Conservation (phyloP, 2,797 vertebrate genomes). For the Jordanella pulchra region DNA sequence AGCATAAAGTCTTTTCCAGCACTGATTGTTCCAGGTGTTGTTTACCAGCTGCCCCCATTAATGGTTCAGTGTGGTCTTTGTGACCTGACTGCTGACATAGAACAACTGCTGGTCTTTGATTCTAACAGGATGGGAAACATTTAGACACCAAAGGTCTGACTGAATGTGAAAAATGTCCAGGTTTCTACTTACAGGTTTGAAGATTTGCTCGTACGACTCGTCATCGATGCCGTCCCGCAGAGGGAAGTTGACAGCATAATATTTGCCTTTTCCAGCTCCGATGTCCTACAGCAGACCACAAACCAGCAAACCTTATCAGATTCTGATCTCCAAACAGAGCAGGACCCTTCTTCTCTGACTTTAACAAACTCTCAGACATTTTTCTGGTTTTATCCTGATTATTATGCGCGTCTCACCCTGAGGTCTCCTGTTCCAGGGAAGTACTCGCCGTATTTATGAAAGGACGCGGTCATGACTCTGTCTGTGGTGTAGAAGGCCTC, state of each 20-base stretch:
- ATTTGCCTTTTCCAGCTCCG: constrained; percentile 93
- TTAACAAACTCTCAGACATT: neutral
- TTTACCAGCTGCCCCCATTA: too few relatives aligned
- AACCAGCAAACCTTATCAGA: neutral
- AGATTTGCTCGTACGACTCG: constrained; percentile 90
- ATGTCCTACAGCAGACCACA: constrained; percentile 81
- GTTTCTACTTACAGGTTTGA: constrained; percentile 87
- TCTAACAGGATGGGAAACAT: too few relatives aligned
- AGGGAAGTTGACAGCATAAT: constrained; percentile 93
- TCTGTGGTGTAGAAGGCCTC: constrained; percentile 95
- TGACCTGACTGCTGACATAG: too few relatives aligned
- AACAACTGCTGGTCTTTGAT: too few relatives aligned
- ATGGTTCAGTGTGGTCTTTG: too few relatives aligned
- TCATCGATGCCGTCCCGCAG: constrained; percentile 93
- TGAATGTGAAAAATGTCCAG: neutral
- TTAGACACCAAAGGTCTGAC: too few relatives aligned
- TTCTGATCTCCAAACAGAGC: neutral
- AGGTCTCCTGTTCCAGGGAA: constrained; percentile 93
- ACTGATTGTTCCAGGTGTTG: too few relatives aligned
- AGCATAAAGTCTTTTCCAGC: too few relatives aligned
- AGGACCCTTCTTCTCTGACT: neutral
- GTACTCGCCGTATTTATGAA: constrained; percentile 94
- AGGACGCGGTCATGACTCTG: constrained; percentile 92
- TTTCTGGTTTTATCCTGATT: neutral
- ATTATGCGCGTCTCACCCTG: constrained; percentile 77